Evolutionary conservation across 2,113 vertebrate species (phyloP).

Genomic region (Tenebrosternarchus preto): DNA sequence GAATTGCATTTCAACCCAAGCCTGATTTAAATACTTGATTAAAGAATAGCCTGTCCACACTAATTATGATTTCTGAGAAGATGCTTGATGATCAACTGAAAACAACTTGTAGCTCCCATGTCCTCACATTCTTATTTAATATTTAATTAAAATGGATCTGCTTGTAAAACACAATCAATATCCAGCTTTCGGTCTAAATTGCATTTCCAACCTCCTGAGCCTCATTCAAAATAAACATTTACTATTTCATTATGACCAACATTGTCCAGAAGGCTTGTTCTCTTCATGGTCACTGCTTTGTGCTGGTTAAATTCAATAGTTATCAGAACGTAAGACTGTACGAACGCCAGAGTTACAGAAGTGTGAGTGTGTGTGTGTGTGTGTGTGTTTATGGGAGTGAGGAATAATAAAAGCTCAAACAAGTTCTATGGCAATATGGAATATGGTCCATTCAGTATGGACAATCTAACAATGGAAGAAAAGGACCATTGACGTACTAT

Average conservation of each 20-base stretch:
- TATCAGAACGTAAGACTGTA: conserved; percentile 24
- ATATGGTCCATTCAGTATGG: neutral
- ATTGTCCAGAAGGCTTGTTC: conserved; percentile 43
- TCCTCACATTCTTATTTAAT: conserved; percentile 72
- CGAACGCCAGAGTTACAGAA: conserved; percentile 28
- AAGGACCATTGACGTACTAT: neutral
- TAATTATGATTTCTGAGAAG: conserved; percentile 54
- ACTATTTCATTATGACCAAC: conserved; percentile 63
- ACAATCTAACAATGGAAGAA: neutral
- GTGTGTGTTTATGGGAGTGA: too few species aligned
- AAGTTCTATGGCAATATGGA: neutral
- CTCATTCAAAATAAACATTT: conserved; percentile 73
- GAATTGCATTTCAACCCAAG: conserved; percentile 79
- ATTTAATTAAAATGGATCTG: conserved; percentile 81
- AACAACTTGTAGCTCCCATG: conserved; percentile 65
- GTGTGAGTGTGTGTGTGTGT: neutral
- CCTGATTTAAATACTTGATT: conserved; percentile 72
- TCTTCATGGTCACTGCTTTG: conserved; percentile 48
- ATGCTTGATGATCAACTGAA: conserved; percentile 59
- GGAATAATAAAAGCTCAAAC: neutral
- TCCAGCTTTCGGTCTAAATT: conserved; percentile 71
- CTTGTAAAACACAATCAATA: conserved; percentile 78
- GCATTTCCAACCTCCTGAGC: conserved; percentile 76
- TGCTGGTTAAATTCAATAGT: conserved; percentile 42
- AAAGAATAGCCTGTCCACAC: conserved; percentile 61